Base-by-base conservation (phyloP, 2,113 vertebrate species). In the Procapra przewalskii region DNA sequence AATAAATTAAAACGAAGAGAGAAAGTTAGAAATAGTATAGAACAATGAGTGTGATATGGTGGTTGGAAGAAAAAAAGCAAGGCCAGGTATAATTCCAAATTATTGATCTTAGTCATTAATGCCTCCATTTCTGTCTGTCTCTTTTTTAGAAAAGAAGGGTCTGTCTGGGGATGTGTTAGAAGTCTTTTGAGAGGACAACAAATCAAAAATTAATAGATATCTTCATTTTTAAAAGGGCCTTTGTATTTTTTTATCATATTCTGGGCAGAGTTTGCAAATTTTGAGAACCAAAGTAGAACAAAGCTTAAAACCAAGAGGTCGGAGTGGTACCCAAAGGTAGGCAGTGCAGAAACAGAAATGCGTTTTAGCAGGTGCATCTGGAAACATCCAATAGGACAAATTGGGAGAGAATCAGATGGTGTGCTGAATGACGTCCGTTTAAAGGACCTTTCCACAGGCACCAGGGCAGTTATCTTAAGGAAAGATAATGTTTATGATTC, bases 1-100 rank as follows among this genome's bases (percentile, higher is more conserved):
- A 97, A 98, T 98, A 97, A 95, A 97, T 98, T 97, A 97, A 98
- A 96, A 91, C 90, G 33, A 82, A 91, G 79, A 96, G 86, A 83
- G 64, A 97, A 92, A 96, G 59, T 89, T 88, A 67, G 62, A 92
- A 89, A 94, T 90, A 82, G 43, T 60, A 62, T 31, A 91, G 88
- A 98, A 97, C 25, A 88, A 33, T 89, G 85, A 71, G 27, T 31
- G 19, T 21, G 87, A 75, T 16, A 9, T 11, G 16, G 17, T 50
- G 71, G 36, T 15, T 91, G 21, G 45, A 27, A 91, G 88, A 25
- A 75, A 71, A 71, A 43, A 94, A 54, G 13, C 43, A 96, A 48
- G 59, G 25, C 9, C 54, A 79, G 91, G 31, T 75, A 19, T 21
- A 82, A 45, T 94, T 75, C n/a, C 62, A 79, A 86, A 90, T 48